These are phyloP conservation scores for Cardiocondyla obscurior DNA, from an alignment of 1,140 invertebrate species.

Conservation along the genomic window DNA sequence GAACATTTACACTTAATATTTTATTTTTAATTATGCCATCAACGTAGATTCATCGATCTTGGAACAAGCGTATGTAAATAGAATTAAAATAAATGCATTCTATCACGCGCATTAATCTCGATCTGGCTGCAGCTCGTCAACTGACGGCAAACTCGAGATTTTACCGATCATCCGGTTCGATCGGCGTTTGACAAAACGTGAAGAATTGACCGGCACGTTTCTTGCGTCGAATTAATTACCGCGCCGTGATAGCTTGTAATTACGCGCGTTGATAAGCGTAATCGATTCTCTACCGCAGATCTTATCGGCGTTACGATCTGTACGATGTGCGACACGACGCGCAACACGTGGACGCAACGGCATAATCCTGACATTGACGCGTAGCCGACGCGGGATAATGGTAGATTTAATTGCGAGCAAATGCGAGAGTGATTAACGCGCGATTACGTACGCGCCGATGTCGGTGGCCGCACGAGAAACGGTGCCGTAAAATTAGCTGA, in stretches of 20 bases:
- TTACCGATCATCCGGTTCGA: conserved; percentile 5
- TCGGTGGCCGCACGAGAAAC: no score
- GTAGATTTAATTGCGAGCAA: conserved; percentile 24
- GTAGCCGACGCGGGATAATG: not conserved
- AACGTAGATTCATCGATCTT: not conserved
- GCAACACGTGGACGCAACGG: conserved; percentile 28
- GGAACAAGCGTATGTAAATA: no score
- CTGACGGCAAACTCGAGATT: conserved; percentile 22
- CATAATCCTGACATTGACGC: not conserved
- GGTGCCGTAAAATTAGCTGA: no score
- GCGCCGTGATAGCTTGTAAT: conserved; percentile 20
- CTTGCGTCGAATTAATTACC: conserved; percentile 34
- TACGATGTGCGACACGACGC: not conserved
- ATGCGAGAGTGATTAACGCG: conserved; percentile 28
- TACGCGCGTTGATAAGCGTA: conserved; percentile 18
- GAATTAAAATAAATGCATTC: not conserved
- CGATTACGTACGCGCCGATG: not conserved
- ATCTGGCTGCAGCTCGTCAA: not conserved
- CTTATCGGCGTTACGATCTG: conserved; percentile 15
- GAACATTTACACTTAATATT: no score
- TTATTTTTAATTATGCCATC: no score
- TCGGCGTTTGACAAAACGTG: conserved; percentile 8
- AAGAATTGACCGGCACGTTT: not conserved
- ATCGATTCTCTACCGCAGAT: conserved; percentile 1
- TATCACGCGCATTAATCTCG: conserved; percentile 1